Conservation (phyloP, 2,888 invertebrate genomes). For the Lagria hirta region DNA sequence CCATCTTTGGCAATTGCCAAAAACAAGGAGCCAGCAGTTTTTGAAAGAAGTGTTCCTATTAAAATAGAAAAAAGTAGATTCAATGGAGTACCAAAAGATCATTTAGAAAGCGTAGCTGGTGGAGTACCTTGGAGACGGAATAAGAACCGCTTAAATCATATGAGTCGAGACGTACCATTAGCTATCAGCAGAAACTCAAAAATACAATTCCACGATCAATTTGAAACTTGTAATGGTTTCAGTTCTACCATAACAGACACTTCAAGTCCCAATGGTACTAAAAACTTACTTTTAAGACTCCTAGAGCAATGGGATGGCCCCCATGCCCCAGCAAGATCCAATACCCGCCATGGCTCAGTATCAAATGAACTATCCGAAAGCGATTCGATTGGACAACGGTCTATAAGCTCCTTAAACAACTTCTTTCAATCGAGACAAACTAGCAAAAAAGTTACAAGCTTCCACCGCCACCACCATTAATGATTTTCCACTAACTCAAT, state of each 20-base stretch:
- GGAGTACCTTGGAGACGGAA: slow-evolving; percentile 55
- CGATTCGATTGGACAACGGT: slow-evolving; percentile 72
- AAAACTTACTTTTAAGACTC: slow-evolving; percentile 73
- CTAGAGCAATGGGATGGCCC: slow-evolving; percentile 77
- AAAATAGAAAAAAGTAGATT: slow-evolving; percentile 14
- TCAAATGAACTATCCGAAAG: slow-evolving; percentile 75
- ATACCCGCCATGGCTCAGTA: slow-evolving; percentile 69
- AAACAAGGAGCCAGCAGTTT: slow-evolving; percentile 7
- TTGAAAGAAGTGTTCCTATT: slow-evolving; percentile 31
- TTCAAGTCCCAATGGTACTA: slow-evolving; percentile 68
- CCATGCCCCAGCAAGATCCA: slow-evolving; percentile 55
- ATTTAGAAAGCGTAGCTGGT: slow-evolving; percentile 36
- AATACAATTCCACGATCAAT: not conserved
- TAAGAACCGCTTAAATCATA: slow-evolving; percentile 67
- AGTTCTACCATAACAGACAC: slow-evolving; percentile 2
- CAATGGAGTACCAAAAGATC: slow-evolving; percentile 34
- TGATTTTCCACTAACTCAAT: too few species aligned
- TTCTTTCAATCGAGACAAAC: slow-evolving; percentile 66
- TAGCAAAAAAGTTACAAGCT: slow-evolving; percentile 49
- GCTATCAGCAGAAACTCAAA: slow-evolving; percentile 24
- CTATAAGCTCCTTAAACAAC: slow-evolving; percentile 78
- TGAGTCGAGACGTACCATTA: slow-evolving; percentile 71
- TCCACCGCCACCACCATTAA: slow-evolving; percentile 41
- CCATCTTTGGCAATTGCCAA: slow-evolving; percentile 4
- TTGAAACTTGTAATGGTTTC: slow-evolving; percentile 1